Base-by-base conservation (phyloP, 1,140 invertebrate species). In the Venturia canescens region DNA sequence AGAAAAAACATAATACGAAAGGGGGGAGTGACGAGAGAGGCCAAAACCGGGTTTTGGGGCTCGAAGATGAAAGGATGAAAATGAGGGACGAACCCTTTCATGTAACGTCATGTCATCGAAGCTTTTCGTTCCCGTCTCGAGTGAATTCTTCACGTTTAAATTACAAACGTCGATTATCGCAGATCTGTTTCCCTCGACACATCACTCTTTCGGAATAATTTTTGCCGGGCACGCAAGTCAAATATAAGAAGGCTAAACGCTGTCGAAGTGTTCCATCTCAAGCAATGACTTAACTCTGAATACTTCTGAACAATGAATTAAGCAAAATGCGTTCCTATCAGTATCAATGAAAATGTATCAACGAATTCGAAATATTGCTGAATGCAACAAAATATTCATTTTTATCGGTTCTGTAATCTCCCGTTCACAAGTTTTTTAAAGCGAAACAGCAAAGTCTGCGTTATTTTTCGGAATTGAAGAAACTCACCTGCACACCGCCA, bases 401-500 rank as follows among this genome's bases (percentile, higher is more conserved):
- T 11, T 44, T 9, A 44, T 11, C 13, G 38, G 7, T 9, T 11
- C 38, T 44, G 13, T 44, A 11, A 44, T 44, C 38, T 1, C 38
- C 7, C 13, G 7, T 44, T 3, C 38, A 11, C 38, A 9, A 44
- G 13, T 6, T 44, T 44, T 44, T 44, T 13, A 1, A 9, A 44
- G 38, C 38, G 38, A 44, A 5, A 11, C 11, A 44, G 23, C 60
- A 63, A 27, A 26, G n/a, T 5, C 5, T 57, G n/a, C 13, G 9
- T 66, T 66, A 6, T 21, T 29, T 27, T 74, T 34, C 1, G 50
- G 57, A 74, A 27, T 60, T 57, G 50, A 29, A 16, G 48, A 23
- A 71, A 67, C 82, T 91, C 90, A 95, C 94, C 90, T 94, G 93
- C 83, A 95, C 93, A 31, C 94, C 94, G 50, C 94, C 94, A n/a